A percentile compares a stretch with the other conserved stretches of the same genome.
These are phyloP conservation scores for Tanytarsus gracilentus DNA, from an alignment of 2,888 invertebrate species.

Conservation along the genomic window DNA sequence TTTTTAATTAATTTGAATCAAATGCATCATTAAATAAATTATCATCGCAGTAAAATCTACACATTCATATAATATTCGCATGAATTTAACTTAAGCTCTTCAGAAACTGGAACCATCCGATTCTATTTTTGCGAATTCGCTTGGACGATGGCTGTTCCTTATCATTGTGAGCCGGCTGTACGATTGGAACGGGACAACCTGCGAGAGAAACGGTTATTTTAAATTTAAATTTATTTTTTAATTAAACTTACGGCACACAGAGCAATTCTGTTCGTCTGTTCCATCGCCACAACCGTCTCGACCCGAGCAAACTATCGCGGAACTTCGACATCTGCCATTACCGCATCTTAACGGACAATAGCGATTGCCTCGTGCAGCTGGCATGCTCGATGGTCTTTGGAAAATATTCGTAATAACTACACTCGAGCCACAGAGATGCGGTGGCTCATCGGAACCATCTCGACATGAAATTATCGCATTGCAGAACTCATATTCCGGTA, in stretches of 20 bases:
- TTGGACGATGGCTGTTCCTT: constrained; percentile 5
- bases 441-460: constrained; percentile 83
- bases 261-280: constrained; percentile 75
- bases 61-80: background rate
- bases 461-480: constrained; percentile 79
- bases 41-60: background rate
- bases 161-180: background rate
- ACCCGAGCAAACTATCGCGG: constrained; percentile 76
- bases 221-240: background rate
- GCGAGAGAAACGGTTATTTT: background rate
- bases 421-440: constrained; percentile 57
- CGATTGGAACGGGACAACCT: constrained; percentile 14
- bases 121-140: constrained; percentile 17
- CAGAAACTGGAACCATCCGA: constrained; percentile 21
- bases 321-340: constrained; percentile 79
- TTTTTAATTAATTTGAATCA: background rate
- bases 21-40: background rate
- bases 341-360: constrained; percentile 74
- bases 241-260: constrained; percentile 71
- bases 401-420: constrained; percentile 41
- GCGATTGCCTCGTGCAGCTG: constrained; percentile 31
- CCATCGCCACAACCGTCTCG: constrained; percentile 87
- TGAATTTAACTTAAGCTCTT: constrained; percentile 8
- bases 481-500: constrained; percentile 86
- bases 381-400: constrained; percentile 32